A percentile compares a stretch with the other conserved stretches of the same genome.
phyloP scores from a whole-genome alignment of 1,140 invertebrate species.

The Zophobas atratus region DNA sequence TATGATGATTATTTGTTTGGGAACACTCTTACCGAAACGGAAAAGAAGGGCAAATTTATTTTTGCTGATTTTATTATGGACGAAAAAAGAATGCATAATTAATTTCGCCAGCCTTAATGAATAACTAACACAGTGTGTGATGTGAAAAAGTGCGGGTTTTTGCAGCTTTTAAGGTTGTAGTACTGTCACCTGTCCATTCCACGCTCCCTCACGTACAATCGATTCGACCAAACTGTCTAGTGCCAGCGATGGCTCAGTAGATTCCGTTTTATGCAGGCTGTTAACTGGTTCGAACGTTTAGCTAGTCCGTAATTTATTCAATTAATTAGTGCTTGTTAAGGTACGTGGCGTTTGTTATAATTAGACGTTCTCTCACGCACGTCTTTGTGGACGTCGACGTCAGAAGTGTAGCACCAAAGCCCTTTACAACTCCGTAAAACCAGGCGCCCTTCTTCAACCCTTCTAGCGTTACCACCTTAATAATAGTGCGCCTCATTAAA shows the following conservation, averaged over 20 bases:
- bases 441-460: constrained; percentile 32
- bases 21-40: neutral
- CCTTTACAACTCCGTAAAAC: neutral
- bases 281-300: constrained; percentile 16
- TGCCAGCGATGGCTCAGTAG: neutral
- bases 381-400: constrained; percentile 30
- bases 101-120: too few relatives aligned
- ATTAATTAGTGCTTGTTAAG: constrained; percentile 31
- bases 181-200: too few relatives aligned
- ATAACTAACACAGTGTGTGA: too few relatives aligned
- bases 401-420: constrained; percentile 12
- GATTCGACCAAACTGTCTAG: neutral
- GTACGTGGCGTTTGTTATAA: constrained; percentile 30
- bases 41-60: too few relatives aligned
- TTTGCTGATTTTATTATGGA: too few relatives aligned
- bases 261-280: neutral
- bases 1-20: neutral
- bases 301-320: constrained; percentile 27
- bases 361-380: constrained; percentile 32
- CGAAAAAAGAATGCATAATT: too few relatives aligned
- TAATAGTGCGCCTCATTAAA: constrained; percentile 40
- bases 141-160: too few relatives aligned
- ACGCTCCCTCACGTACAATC: too few relatives aligned
- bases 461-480: constrained; percentile 30
- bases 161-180: too few relatives aligned